A percentile compares a stretch with the other conserved stretches of the same genome.
Evolutionary conservation across 2,888 invertebrate genomes (phyloP).

Genomic region (Antheraea yamamai): DNA sequence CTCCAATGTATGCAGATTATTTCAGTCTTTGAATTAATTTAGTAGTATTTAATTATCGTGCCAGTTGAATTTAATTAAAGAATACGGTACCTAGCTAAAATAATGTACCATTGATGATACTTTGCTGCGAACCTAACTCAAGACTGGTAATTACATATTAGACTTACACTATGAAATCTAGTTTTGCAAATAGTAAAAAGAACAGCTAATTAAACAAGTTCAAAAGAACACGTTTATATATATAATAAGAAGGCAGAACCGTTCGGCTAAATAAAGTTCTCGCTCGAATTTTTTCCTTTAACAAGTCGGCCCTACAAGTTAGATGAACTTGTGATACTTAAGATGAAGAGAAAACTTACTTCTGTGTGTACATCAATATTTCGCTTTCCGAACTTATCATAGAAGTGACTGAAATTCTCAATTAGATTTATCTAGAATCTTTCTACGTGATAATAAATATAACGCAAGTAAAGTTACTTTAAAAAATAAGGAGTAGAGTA

Average conservation of each 20-base stretch:
- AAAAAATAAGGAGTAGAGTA: neutral
- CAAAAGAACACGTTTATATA: neutral
- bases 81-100: too few species aligned
- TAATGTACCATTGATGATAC: too few species aligned
- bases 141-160: neutral
- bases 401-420: neutral
- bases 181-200: neutral
- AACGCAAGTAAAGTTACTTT: neutral
- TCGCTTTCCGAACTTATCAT: neutral
- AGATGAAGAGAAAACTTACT: conserved; percentile 13
- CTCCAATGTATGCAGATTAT: too few species aligned
- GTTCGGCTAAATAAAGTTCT: neutral
- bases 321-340: conserved; percentile 14
- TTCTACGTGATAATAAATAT: neutral
- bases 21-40: too few species aligned
- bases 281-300: conserved; percentile 7
- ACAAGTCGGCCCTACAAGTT: conserved; percentile 11
- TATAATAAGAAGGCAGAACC: neutral
- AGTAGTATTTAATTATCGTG: too few species aligned
- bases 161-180: neutral
- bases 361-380: conserved; percentile 3
- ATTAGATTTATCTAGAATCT: neutral
- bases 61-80: too few species aligned
- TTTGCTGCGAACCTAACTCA: too few species aligned
- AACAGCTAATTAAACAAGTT: neutral